phyloP scores from a whole-genome alignment of 2,113 vertebrate genomes.

The Neomonachus schauinslandi region DNA sequence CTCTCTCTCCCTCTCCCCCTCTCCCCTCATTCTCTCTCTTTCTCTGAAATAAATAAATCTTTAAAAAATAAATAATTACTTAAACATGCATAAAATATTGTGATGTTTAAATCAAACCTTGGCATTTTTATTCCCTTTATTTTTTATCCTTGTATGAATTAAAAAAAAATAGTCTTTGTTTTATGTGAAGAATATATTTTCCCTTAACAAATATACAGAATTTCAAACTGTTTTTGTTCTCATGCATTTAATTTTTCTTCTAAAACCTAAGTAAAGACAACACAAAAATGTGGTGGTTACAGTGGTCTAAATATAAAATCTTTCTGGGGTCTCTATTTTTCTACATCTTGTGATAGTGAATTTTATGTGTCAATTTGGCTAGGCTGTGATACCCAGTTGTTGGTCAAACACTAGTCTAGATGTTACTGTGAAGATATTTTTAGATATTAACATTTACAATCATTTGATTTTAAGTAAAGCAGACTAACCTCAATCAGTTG shows the following conservation, averaged over 20 bases:
- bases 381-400: neutral
- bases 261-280: constrained; percentile 43
- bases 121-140: constrained; percentile 46
- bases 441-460: neutral
- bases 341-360: neutral
- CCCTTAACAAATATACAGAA: neutral
- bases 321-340: neutral
- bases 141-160: neutral
- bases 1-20: neutral
- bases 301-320: neutral
- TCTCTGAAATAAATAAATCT: neutral
- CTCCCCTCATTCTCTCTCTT: neutral
- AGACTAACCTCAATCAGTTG: neutral
- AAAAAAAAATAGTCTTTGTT: neutral
- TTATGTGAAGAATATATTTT: constrained; percentile 33
- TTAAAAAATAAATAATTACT: neutral
- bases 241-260: neutral
- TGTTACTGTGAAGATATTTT: neutral
- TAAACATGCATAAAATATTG: constrained; percentile 22
- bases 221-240: neutral
- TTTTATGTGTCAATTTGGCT: neutral
- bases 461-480: neutral
- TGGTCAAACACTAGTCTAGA: neutral
- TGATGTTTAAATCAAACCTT: constrained; percentile 64
- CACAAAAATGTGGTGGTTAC: neutral